Percentiles rank a stretch among this genome's conserved stretches.
These are phyloP conservation scores for Meles meles DNA, from an alignment of 2,113 vertebrate species.

Conservation along the genomic window DNA sequence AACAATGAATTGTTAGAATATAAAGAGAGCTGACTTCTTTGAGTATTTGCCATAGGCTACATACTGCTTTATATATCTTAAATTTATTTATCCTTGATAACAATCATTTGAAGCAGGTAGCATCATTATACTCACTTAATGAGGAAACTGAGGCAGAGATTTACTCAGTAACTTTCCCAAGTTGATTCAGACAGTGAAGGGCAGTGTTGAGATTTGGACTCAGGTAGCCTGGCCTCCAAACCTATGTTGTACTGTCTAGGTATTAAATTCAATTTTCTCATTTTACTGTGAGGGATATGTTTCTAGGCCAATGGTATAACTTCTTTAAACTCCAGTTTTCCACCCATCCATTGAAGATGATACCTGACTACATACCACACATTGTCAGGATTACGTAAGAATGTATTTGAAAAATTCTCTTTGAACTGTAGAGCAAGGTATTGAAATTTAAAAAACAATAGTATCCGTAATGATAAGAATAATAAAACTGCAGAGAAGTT, in stretches of 20 bases:
- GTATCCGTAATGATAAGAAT: not conserved
- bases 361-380: not conserved
- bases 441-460: not conserved
- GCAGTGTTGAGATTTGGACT: not conserved
- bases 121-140: not conserved
- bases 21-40: not conserved
- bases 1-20: not conserved
- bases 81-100: not conserved
- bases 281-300: not conserved
- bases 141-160: not conserved
- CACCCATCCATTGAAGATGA: not conserved
- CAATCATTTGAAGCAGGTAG: not conserved
- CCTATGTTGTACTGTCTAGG: not conserved
- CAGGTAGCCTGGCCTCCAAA: not conserved
- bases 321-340: not conserved
- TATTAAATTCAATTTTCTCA: not conserved
- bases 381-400: not conserved
- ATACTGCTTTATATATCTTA: not conserved
- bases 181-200: not conserved
- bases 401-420: constrained; percentile 6
- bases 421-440: not conserved
- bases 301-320: not conserved
- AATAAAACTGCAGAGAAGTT: not conserved
- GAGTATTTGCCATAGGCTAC: not conserved
- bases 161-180: not conserved